Percentiles rank a stretch among this genome's conserved stretches.
These are phyloP conservation scores for Paguma larvata DNA, from an alignment of 2,797 vertebrate genomes.

Conservation along the genomic window DNA sequence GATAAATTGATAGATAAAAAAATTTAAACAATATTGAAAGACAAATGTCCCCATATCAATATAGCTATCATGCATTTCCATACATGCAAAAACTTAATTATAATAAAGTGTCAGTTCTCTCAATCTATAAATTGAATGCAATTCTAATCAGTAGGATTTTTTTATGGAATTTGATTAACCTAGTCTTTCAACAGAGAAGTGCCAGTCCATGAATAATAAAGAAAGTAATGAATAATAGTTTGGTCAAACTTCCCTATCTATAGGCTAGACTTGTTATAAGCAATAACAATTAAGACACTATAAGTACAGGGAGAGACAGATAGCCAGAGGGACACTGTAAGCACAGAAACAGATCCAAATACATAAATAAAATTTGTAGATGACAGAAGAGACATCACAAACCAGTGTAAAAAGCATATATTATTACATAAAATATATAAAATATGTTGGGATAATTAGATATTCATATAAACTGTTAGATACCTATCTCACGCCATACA, in stretches of 20 bases:
- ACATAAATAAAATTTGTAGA: background rate
- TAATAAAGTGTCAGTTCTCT: background rate
- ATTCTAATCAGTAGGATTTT: background rate
- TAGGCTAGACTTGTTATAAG: background rate
- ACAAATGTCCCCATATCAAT: background rate
- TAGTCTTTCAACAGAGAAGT: background rate
- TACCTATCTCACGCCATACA: background rate
- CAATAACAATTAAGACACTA: background rate
- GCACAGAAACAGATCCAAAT: background rate
- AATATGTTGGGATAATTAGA: background rate
- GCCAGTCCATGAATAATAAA: background rate
- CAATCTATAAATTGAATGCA: background rate
- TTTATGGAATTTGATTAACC: background rate
- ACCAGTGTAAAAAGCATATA: background rate
- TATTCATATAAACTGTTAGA: background rate
- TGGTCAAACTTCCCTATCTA: background rate
- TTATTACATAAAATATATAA: background rate
- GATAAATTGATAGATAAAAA: too few species aligned
- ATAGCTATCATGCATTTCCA: background rate
- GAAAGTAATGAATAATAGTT: background rate
- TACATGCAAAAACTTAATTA: background rate
- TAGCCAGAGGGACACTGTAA: background rate
- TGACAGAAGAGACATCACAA: background rate
- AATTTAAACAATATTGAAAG: constrained; percentile 14
- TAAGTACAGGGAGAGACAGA: background rate